Conservation (phyloP, 2,888 invertebrate genomes). For the Pogonocherus hispidulus region DNA sequence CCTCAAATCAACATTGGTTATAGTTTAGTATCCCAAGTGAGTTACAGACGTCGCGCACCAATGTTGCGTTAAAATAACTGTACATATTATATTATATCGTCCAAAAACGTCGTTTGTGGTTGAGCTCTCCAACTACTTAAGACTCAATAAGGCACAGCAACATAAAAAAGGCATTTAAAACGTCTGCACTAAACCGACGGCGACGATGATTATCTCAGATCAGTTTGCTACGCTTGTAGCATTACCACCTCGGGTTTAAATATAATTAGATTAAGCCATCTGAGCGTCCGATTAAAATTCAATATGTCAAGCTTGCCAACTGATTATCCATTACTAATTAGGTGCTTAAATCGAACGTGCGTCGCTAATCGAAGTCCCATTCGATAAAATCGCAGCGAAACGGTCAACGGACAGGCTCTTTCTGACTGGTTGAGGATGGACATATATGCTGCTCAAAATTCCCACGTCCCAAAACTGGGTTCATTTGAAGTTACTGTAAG, state of each 20-base stretch:
- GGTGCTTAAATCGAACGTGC: background rate
- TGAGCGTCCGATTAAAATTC: background rate
- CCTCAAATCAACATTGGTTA: too few species aligned
- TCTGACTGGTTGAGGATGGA: too few species aligned
- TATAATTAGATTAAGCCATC: background rate
- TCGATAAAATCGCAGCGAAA: background rate
- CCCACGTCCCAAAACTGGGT: too few species aligned
- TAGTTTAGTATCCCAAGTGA: too few species aligned
- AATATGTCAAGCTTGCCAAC: background rate
- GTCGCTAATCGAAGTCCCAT: background rate
- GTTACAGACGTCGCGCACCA: too few species aligned
- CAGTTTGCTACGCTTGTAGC: background rate
- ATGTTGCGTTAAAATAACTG: too few species aligned
- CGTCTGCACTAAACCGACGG: background rate
- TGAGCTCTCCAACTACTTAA: too few species aligned
- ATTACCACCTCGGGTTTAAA: background rate
- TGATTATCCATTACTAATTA: conserved; percentile 7
- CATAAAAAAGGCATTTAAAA: background rate
- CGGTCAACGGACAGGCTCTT: too few species aligned
- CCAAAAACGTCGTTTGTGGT: too few species aligned
- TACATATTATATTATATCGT: too few species aligned
- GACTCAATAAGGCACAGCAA: background rate
- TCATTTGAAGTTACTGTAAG: too few species aligned
- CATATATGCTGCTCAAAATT: too few species aligned
- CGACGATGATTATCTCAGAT: background rate